Percentiles rank a stretch among this genome's conserved stretches.
These are phyloP conservation scores for Stenchaetothrips biformis DNA, from an alignment of 2,888 invertebrate genomes.

Conservation along the genomic window DNA sequence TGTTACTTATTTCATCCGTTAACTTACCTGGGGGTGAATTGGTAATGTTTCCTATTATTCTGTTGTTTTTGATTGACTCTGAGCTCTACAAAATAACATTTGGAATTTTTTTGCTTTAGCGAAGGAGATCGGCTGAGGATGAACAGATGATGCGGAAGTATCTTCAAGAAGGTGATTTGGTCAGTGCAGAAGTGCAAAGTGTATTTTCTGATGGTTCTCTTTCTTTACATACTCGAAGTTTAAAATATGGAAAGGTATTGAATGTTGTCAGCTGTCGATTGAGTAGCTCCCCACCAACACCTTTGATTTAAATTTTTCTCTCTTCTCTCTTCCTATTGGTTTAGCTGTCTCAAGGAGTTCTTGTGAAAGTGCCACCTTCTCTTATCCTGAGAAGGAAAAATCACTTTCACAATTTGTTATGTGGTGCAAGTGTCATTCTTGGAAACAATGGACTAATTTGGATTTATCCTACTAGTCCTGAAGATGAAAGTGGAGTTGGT, in stretches of 20 bases:
- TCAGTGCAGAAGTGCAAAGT: slow-evolving; percentile 96
- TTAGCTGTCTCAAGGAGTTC: slow-evolving; percentile 76
- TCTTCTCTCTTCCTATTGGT: slow-evolving; percentile 42
- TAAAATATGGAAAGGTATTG: slow-evolving; percentile 90
- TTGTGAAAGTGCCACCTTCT: slow-evolving; percentile 87
- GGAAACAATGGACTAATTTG: slow-evolving; percentile 97
- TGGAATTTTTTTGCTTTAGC: slow-evolving; percentile 48
- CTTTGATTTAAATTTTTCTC: slow-evolving; percentile 28
- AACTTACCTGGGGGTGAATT: slow-evolving; percentile 97
- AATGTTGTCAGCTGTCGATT: slow-evolving; percentile 10
- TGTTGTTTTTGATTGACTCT: background rate
- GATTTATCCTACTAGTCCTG: slow-evolving; percentile 66
- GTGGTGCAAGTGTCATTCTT: slow-evolving; percentile 86
- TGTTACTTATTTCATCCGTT: slow-evolving; percentile 83
- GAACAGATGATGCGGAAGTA: slow-evolving; percentile 96
- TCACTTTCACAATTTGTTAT: slow-evolving; percentile 89
- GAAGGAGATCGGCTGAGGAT: slow-evolving; percentile 89
- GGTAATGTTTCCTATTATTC: slow-evolving; percentile 50
- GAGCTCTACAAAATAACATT: background rate
- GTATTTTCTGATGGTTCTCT: slow-evolving; percentile 84
- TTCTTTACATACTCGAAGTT: slow-evolving; percentile 89
- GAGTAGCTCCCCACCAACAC: slow-evolving; percentile 22
- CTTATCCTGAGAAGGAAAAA: slow-evolving; percentile 89
- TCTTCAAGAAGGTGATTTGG: slow-evolving; percentile 86
- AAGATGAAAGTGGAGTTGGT: slow-evolving; percentile 61